A percentile compares a stretch with the other conserved stretches of the same genome.
Evolutionary conservation across 2,113 vertebrate genomes (phyloP).

Genomic region (Galemys pyrenaicus): DNA sequence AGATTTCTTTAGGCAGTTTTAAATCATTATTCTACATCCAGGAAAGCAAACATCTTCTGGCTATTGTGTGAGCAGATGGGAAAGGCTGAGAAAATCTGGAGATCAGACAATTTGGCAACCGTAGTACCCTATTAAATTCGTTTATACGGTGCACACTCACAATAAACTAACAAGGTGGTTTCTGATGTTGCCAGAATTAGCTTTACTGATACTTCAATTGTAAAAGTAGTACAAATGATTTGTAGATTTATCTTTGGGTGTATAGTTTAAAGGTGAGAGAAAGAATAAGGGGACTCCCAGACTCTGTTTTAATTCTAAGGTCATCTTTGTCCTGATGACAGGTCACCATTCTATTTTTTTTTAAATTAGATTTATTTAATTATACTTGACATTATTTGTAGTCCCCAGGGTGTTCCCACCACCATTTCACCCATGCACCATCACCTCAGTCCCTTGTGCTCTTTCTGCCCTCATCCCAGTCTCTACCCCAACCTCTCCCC

Average conservation of each 20-base stretch:
- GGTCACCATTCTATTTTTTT: neutral
- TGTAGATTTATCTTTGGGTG: neutral
- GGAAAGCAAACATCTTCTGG: conserved; percentile 39
- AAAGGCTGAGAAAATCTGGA: conserved; percentile 41
- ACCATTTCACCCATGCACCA: too few species aligned
- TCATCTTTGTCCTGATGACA: neutral
- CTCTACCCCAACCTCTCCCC: too few species aligned
- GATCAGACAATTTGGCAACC: conserved; percentile 33
- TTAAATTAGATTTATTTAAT: too few species aligned
- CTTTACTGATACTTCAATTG: neutral
- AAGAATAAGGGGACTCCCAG: neutral
- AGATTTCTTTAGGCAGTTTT: conserved; percentile 22
- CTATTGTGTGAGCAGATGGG: conserved; percentile 59
- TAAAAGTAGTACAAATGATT: neutral
- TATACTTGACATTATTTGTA: too few species aligned
- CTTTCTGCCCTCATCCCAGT: too few species aligned
- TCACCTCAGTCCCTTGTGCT: too few species aligned
- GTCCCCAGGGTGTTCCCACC: too few species aligned
- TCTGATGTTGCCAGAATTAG: conserved; percentile 37
- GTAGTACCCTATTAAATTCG: neutral
- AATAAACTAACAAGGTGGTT: conserved; percentile 32
- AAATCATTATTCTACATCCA: neutral
- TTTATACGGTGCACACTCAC: neutral
- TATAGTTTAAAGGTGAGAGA: neutral
- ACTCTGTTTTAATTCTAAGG: neutral